Evolutionary conservation across 1,140 invertebrate genomes (phyloP).

Genomic region (Vollenhovia emeryi): DNA sequence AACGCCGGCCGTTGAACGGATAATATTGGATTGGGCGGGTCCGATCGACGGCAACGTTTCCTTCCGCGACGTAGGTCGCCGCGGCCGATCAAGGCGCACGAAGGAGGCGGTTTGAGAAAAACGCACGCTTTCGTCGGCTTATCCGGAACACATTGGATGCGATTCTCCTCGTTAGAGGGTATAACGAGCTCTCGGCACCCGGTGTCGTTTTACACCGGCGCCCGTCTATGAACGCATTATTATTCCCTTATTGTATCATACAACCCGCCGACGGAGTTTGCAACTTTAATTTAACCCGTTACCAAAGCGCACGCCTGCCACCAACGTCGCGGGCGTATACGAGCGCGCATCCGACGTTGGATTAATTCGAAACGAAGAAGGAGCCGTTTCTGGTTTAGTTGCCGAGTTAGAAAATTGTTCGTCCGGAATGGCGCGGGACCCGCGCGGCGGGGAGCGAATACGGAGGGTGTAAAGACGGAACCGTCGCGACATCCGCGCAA

Average conservation of each 20-base stretch:
- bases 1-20: neutral
- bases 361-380: conserved; percentile 58
- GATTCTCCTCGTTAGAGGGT: conserved; percentile 24
- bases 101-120: neutral
- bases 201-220: conserved; percentile 37
- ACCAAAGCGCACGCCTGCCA: conserved; percentile 38
- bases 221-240: conserved; percentile 37
- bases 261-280: conserved; percentile 18
- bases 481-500: conserved; percentile 2
- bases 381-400: conserved; percentile 53
- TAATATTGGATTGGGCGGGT: neutral
- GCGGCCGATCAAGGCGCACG: neutral
- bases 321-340: neutral
- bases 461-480: conserved; percentile 24
- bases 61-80: neutral
- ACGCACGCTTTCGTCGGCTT: neutral
- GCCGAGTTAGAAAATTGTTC: conserved; percentile 61
- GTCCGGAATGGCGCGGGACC: neutral
- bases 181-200: conserved; percentile 27
- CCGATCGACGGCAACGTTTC: neutral
- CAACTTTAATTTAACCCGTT: conserved; percentile 57
- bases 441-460: conserved; percentile 2
- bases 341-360: conserved; percentile 33
- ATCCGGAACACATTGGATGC: neutral
- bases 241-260: conserved; percentile 50